These are phyloP conservation scores for Lordiphosa collinella DNA, from an alignment of 1,140 invertebrate genomes.

Conservation along the genomic window DNA sequence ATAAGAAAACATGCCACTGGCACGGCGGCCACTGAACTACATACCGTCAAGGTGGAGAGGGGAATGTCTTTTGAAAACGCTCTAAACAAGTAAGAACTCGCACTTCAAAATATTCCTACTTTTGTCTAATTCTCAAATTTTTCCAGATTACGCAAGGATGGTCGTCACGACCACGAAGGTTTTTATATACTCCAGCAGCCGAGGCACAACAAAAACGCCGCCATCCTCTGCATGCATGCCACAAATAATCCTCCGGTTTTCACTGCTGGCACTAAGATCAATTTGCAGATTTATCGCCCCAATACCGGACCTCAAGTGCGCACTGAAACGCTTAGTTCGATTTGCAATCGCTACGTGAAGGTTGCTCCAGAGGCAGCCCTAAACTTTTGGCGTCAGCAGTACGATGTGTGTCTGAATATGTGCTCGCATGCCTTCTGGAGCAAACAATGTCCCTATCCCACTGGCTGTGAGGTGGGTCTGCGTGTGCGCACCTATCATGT, in stretches of 20 bases:
- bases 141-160: conserved; percentile 34
- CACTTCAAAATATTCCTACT: no score
- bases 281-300: conserved; percentile 44
- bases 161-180: conserved; percentile 26
- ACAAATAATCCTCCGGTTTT: background rate
- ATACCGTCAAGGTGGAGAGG: conserved; percentile 92
- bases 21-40: conserved; percentile 92
- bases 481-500: conserved; percentile 55
- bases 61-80: conserved; percentile 93
- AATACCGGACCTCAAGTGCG: conserved; percentile 59
- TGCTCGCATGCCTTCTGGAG: conserved; percentile 57
- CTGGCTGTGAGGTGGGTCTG: conserved; percentile 39
- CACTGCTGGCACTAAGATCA: conserved; percentile 13
- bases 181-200: conserved; percentile 44
- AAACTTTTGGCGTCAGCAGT: conserved; percentile 37
- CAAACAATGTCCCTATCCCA: conserved; percentile 23
- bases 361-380: conserved; percentile 27
- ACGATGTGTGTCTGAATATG: conserved; percentile 24
- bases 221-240: conserved; percentile 42
- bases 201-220: conserved; percentile 39
- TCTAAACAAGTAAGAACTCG: conserved; percentile 84
- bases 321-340: conserved; percentile 33
- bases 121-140: no score
- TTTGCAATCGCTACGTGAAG: conserved; percentile 37
- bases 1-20: conserved; percentile 92